Evolutionary conservation across 2,113 vertebrate genomes (phyloP), one percentile per base, ranked within the genome.

Genomic region (Corythaixoides concolor): DNA sequence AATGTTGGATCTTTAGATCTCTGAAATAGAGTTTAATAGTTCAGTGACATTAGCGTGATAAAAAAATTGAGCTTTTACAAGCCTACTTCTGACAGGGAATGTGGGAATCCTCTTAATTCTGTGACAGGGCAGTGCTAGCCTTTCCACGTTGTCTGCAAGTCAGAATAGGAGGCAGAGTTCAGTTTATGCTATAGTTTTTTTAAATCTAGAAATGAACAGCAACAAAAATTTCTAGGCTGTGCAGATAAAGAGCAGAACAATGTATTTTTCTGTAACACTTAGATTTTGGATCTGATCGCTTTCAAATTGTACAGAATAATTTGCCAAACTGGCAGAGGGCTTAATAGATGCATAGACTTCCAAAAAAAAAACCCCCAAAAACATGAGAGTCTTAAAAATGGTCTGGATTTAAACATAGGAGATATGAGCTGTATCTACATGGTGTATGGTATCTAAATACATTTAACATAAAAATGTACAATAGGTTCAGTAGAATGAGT

Each of bases 341-440:
- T 83, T 76, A 55, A 52, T 5, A 72, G 85, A 43, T 21, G 15
- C 0, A 0, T 39, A 33, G 35, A 24, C 18, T 76, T 68, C 21
- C 33, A 73, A 43, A 76, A 84, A 76, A 84, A 64, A 90, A 23
- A 28, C 1, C 15, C 8, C 1, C 12, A 15, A n/a, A n/a, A n/a
- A n/a, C n/a, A n/a, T n/a, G n/a, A n/a, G n/a, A 53, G 5, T 45
- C 41, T 79, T 75, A 19, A 66, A 86, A 90, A 26, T 23, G 13
- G 5, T 14, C 4, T 11, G 33, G 22, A 33, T 83, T 80, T 92
- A 74, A 84, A 74, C 4, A 22, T 7, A 47, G 14, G 28, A 55
- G 12, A 22, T 60, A 9, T 0, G 33, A 39, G 19, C 6, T 1
- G 2, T 1, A 49, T 33, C 33, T 52, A 0, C 1, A 5, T 62